phyloP scores from a whole-genome alignment of 2,888 invertebrate genomes.

The Adineta ricciae region DNA sequence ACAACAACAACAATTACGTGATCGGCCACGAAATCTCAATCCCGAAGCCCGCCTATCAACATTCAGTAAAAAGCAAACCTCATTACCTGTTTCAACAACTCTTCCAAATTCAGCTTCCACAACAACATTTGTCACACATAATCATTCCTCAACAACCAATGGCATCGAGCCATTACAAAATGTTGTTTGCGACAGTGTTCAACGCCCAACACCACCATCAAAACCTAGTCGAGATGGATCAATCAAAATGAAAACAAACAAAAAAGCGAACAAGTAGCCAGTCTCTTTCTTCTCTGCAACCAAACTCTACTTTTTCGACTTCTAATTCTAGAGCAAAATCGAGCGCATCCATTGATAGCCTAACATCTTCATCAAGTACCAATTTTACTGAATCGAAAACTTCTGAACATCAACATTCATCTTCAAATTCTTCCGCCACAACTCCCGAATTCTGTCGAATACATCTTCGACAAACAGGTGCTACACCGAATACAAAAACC shows the following conservation, averaged over 20 bases:
- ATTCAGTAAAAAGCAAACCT: not conserved
- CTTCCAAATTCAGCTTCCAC: not conserved
- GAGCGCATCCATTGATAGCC: not conserved
- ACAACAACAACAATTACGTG: not conserved
- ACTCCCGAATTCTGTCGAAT: slow-evolving; percentile 18
- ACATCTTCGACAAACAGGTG: not conserved
- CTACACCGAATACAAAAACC: not conserved
- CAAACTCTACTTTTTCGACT: not conserved
- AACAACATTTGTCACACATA: not conserved
- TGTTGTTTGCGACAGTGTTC: not conserved
- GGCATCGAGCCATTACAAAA: not conserved
- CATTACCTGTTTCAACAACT: not conserved
- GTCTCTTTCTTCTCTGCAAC: too few species aligned
- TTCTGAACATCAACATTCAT: slow-evolving; percentile 3
- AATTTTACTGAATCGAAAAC: not conserved
- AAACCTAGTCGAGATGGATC: not conserved
- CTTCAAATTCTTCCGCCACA: not conserved
- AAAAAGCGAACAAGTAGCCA: not conserved
- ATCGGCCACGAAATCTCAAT: not conserved
- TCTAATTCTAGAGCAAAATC: not conserved
- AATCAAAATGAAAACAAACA: not conserved
- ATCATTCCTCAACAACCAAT: not conserved
- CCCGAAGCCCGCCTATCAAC: not conserved
- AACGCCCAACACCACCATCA: not conserved
- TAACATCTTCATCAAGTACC: not conserved